Percentiles rank a stretch among this genome's conserved stretches.
These are phyloP conservation scores for Papio anubis DNA, from an alignment of 2,113 vertebrate species.

Conservation along the genomic window DNA sequence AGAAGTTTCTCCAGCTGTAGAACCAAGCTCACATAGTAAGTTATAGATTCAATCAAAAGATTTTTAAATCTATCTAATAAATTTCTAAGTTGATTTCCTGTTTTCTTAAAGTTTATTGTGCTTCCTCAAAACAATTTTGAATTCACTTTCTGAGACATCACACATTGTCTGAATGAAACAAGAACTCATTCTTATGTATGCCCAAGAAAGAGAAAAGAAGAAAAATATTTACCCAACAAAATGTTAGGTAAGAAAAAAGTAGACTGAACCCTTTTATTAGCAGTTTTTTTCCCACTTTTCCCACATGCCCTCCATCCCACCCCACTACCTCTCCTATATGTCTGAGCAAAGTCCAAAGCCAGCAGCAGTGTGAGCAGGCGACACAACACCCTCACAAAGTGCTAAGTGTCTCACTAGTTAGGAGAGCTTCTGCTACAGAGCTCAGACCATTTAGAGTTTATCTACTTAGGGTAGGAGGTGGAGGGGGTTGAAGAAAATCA, in stretches of 20 bases:
- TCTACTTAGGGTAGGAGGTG: not conserved
- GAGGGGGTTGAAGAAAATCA: not conserved
- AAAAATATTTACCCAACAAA: conserved; percentile 38
- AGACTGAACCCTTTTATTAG: not conserved
- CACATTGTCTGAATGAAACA: conserved; percentile 6
- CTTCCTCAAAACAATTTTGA: too few relatives aligned
- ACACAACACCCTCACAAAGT: not conserved
- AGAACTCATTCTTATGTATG: conserved; percentile 68
- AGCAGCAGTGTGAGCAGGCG: fast-evolving
- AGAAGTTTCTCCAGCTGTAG: not conserved
- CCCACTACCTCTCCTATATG: not conserved
- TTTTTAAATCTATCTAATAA: too few relatives aligned
- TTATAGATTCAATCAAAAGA: conserved; percentile 13
- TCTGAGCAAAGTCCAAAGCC: conserved; percentile 15
- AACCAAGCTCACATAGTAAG: conserved; percentile 36
- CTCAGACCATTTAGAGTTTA: not conserved
- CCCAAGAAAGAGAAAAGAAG: not conserved
- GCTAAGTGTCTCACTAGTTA: not conserved
- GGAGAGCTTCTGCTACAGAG: not conserved
- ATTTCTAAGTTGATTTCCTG: too few relatives aligned
- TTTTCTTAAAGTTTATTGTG: too few relatives aligned
- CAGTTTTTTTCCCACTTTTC: not conserved
- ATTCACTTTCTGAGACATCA: too few relatives aligned
- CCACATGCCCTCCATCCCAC: not conserved
- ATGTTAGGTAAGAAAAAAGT: not conserved